Base-by-base conservation (phyloP, 2,113 vertebrate species). In the Pollachius pollachius region DNA sequence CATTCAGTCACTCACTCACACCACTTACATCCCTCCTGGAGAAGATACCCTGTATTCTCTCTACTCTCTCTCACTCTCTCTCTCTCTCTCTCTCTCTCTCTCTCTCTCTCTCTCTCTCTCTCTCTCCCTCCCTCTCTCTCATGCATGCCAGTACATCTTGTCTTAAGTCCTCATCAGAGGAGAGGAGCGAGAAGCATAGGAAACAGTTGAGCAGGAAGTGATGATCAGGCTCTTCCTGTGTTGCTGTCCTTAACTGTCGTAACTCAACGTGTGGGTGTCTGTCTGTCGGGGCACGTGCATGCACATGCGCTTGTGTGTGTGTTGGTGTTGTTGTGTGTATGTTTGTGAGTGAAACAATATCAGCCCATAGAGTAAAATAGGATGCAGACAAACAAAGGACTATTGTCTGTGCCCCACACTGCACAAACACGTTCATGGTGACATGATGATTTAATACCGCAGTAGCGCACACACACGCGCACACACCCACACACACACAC, bases 201-300 rank as follows among this genome's bases (percentile, higher is more conserved):
- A 57, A 57, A 16, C 54, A 57, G 15, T 16, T n/a, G 7, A n/a
- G 5, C 15, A n/a, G 54, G n/a, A 93, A 93, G 83, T 87, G 91
- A 85, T 88, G 81, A 90, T 91, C 92, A 95, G 92, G 94, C 93
- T 94, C 93, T 95, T 96, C 95, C 95, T 96, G 94, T 97, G 95
- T 96, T 96, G 93, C 87, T 83, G 86, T 87, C 87, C 88, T 66
- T 83, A 79, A 72, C 81, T 79, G 80, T 67, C 82, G 79, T 80
- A 86, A 85, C 81, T 86, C 87, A 85, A 80, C 76, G 52, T 58
- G 64, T 70, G 66, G 48, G 67, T 69, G 66, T 18, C 37, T 21
- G 37, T 65, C 60, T 59, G 66, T 62, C 23, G 23, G 23, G 23
- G 23, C 23, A 23, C 23, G 23, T 23, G 23, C 70, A 62, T 69